Evolutionary conservation across 2,888 invertebrate species (phyloP), one percentile per base, ranked within the genome.

Genomic region (Cabera pusaria): DNA sequence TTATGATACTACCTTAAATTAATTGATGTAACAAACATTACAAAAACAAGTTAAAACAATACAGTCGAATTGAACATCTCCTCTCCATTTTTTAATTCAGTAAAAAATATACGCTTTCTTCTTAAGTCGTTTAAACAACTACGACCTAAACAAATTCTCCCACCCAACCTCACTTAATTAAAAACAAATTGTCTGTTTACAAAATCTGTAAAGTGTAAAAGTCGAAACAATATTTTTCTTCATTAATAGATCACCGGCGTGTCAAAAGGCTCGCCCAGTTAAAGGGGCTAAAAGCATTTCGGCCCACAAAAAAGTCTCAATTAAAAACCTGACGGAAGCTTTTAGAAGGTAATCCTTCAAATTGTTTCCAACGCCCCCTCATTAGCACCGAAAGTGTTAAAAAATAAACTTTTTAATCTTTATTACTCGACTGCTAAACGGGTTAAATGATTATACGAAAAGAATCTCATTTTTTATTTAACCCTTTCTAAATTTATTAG

Each of bases 371-470:
- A 84, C 88, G 84, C 88, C 88, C 87, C 86, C 84, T 88, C 88
- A 88, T 88, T 88, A 88, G 78, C 88, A 82, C 88, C 79, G 74
- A 84, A 83, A 88, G 88, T 88, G 88, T 88, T 88, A 87, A 88
- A 86, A 85, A 85, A 84, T 84, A 85, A 87, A 87, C 87, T 88
- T 88, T 86, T 88, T 88, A 88, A 88, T 88, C 88, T 88, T 88
- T 88, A 88, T 88, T 86, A 86, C 85, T 82, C 73, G 70, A 77
- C 80, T 77, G 84, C 77, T 88, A 88, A 88, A 87, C 84, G 86
- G 77, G 83, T 88, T 87, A 87, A 69, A 84, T 84, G 84, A 83
- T 87, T 85, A 87, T 75, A 77, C 78, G 70, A 80, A 81, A 83
- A 46, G 72, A 71, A 75, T 77, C 76, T 75, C 73, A 72, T 82